Conservation (phyloP, 37 sponge, comb jelly and placozoan species). For the Ephydatia muelleri region DNA sequence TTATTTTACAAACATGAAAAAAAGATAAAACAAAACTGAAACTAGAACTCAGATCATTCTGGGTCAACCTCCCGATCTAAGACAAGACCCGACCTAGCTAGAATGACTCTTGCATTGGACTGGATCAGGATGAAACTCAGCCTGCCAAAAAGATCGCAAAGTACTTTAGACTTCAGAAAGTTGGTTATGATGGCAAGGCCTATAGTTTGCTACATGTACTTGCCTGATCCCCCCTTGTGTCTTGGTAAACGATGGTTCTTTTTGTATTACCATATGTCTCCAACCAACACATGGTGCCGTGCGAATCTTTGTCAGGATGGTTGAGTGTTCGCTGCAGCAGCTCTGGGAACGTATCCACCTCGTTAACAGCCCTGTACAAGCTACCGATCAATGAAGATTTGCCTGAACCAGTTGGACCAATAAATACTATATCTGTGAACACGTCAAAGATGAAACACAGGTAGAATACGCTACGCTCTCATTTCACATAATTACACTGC, state of each 20-base stretch:
- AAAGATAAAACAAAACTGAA: too few relatives aligned
- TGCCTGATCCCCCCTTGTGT: constrained; percentile 93
- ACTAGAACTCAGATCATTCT: too few relatives aligned
- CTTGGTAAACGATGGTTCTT: constrained; percentile 84
- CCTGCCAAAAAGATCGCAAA: too few relatives aligned
- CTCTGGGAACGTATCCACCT: constrained; percentile 62
- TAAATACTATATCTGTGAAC: constrained; percentile 76
- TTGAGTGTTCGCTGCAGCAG: constrained; percentile 61
- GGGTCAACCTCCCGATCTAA: too few relatives aligned
- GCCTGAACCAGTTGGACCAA: constrained; percentile 92
- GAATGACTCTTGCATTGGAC: too few relatives aligned
- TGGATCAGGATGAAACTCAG: too few relatives aligned
- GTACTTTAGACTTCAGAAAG: too few relatives aligned
- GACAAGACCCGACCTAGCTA: too few relatives aligned
- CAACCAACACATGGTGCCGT: constrained; percentile 87
- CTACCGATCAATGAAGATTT: constrained; percentile 93
- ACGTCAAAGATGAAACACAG: not conserved
- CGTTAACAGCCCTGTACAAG: constrained; percentile 76
- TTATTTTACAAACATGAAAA: too few relatives aligned
- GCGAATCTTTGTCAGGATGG: constrained; percentile 70
- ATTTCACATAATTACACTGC: not conserved
- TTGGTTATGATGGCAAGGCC: not conserved
- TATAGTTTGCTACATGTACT: not conserved
- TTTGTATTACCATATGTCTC: constrained; percentile 71
- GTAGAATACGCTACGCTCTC: not conserved